Base-by-base conservation (phyloP, 2,888 invertebrate species). In the Agrotis puta region DNA sequence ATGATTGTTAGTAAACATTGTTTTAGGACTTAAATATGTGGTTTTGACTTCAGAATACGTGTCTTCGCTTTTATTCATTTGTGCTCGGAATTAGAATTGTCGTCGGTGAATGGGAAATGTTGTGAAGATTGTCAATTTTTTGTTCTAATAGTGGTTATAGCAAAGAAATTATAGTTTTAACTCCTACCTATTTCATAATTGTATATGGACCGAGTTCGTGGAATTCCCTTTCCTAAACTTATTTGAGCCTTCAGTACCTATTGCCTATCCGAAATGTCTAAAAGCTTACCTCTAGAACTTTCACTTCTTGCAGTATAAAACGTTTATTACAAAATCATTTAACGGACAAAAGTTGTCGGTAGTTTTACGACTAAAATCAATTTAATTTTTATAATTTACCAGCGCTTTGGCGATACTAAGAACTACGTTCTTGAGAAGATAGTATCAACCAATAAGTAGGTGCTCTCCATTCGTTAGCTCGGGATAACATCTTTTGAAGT, bases 401-500 rank as follows among this genome's bases (percentile, higher is more conserved):
- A 61, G 45, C 58, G 64, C 45, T 45, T 27, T 65, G 58, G 61
- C 66, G 57, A 53, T 56, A 64, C 45, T 54, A 73, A 82, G 67
- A 73, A 82, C 63, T 70, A 65, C 47, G 66, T 73, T 65, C 64
- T 24, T 56, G 24, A 58, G 22, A 33, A 56, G 81, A 84, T 78
- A 71, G 43, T 70, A 85, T 77, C 77, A 64, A 45, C 58, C 73
- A 72, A 66, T 72, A 78, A 79, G 72, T 81, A 71, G 74, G 74
- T 70, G 74, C 79, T 81, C 68, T 57, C 62, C 59, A 66, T 67
- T 70, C 61, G 48, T 73, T 71, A 61, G 51, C 47, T 57, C 18
- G 20, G 68, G 75, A 86, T 87, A 79, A 62, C 63, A 85, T 84
- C 79, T 75, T 69, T 56, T 64, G 57, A 67, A 79, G 53, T 75